Percentiles rank a stretch among this genome's conserved stretches.
These are phyloP conservation scores for Ditylenchus dipsaci DNA, from an alignment of 1,140 invertebrate genomes.

Conservation along the genomic window DNA sequence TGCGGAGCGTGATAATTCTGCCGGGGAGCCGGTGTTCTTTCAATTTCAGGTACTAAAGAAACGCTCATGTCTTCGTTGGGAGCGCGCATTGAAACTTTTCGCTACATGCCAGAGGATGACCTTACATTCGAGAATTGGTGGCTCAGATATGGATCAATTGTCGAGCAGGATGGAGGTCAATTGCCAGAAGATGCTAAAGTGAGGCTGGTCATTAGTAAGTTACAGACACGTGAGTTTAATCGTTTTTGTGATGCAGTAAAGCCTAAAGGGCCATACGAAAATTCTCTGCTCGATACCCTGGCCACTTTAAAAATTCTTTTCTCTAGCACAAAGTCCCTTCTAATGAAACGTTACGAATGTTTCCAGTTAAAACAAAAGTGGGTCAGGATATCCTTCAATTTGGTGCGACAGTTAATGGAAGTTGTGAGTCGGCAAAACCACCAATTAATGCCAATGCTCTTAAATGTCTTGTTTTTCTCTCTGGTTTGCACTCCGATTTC, in stretches of 20 bases:
- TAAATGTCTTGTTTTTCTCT: background rate
- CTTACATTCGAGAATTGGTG: background rate
- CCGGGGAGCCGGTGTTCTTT: too few relatives aligned
- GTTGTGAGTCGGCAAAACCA: background rate
- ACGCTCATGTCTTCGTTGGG: slow-evolving; percentile 1
- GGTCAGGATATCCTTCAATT: background rate
- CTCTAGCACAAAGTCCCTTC: background rate
- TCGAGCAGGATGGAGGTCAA: background rate
- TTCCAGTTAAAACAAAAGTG: background rate
- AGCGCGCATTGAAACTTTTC: background rate
- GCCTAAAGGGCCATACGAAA: background rate
- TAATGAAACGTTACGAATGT: background rate
- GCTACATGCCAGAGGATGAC: background rate
- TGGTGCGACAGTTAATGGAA: background rate
- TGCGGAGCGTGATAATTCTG: too few relatives aligned
- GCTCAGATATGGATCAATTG: background rate
- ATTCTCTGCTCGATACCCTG: background rate
- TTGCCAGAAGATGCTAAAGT: background rate
- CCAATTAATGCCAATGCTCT: background rate
- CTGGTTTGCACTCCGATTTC: background rate
- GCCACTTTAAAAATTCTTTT: background rate
- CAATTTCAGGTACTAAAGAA: background rate
- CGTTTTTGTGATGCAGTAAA: background rate
- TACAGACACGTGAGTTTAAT: background rate
- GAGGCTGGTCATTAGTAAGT: background rate